A percentile compares a stretch with the other conserved stretches of the same genome.
Conservation (phyloP, 2,888 invertebrate genomes). For the Melangyna quadrimaculata region DNA sequence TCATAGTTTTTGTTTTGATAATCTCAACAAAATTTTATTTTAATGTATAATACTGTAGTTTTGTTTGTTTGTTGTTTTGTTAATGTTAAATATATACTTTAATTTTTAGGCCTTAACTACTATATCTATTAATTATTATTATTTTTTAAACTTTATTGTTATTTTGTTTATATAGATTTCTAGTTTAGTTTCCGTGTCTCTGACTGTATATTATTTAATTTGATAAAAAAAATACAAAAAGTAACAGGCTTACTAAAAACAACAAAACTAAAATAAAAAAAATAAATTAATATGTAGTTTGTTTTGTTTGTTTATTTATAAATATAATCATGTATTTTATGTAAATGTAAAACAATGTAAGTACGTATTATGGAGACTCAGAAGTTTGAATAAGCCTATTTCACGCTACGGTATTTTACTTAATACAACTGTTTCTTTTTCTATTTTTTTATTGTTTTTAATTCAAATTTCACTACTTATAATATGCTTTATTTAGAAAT, state of each 20-base stretch:
- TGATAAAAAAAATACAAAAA: not conserved
- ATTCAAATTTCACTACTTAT: not conserved
- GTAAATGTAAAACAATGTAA: not conserved
- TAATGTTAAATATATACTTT: not conserved
- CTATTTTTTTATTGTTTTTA: not conserved
- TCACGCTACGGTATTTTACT: constrained; percentile 25
- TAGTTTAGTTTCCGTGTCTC: constrained; percentile 9
- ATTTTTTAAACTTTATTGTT: constrained; percentile 19
- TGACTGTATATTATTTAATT: not conserved
- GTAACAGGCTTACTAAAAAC: not conserved
- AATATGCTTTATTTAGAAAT: not conserved
- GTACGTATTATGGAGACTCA: constrained; percentile 37
- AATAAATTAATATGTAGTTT: not conserved
- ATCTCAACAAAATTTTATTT: constrained; percentile 38
- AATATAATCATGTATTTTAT: not conserved
- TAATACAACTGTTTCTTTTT: constrained; percentile 27
- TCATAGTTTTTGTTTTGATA: constrained; percentile 10
- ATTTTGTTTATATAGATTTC: not conserved
- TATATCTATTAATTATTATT: not conserved
- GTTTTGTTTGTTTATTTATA: not conserved
- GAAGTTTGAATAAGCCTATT: constrained; percentile 25
- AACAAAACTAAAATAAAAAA: not conserved
- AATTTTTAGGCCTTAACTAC: constrained; percentile 24
- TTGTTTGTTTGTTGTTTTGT: not conserved
- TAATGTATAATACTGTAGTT: constrained; percentile 40